phyloP scores from a whole-genome alignment of 92 coral and sea anemone genomes.

The Nematostella vectensis region DNA sequence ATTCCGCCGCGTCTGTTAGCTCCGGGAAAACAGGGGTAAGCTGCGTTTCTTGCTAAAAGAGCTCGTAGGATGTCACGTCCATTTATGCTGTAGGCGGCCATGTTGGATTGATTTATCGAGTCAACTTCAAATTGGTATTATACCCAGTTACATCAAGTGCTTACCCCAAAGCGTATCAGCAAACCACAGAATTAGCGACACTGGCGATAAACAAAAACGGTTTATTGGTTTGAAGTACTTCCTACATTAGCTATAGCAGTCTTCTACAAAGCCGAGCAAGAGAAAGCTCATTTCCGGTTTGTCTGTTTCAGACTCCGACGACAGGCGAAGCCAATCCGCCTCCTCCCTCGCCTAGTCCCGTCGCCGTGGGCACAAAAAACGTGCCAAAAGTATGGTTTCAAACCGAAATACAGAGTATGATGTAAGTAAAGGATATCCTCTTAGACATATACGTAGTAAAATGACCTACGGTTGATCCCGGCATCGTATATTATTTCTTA shows the following conservation, averaged over 20 bases:
- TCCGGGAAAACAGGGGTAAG: slow-evolving; percentile 51
- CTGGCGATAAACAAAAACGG: slow-evolving; percentile 11
- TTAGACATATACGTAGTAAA: no score
- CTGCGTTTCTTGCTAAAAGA: neutral
- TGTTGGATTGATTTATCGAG: slow-evolving; percentile 40
- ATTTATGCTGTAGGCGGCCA: slow-evolving; percentile 63
- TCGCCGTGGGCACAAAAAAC: slow-evolving; percentile 47
- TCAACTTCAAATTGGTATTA: no score
- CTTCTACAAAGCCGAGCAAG: neutral
- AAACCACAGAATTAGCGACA: neutral
- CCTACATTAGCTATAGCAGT: neutral
- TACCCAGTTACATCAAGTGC: no score
- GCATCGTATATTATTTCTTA: no score
- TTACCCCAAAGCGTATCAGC: no score
- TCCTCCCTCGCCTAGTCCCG: slow-evolving; percentile 68
- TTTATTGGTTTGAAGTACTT: slow-evolving; percentile 9
- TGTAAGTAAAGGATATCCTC: slow-evolving; percentile 82
- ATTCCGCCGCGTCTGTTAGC: slow-evolving; percentile 26
- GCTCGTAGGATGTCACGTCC: neutral
- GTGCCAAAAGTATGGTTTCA: slow-evolving; percentile 92
- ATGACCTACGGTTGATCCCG: no score
- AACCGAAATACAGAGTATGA: slow-evolving; percentile 89
- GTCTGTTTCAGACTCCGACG: slow-evolving; percentile 51
- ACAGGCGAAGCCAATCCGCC: slow-evolving; percentile 51
- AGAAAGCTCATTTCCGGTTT: slow-evolving; percentile 61